phyloP scores from a whole-genome alignment of 2,113 vertebrate genomes.

The Spea multiplicata region DNA sequence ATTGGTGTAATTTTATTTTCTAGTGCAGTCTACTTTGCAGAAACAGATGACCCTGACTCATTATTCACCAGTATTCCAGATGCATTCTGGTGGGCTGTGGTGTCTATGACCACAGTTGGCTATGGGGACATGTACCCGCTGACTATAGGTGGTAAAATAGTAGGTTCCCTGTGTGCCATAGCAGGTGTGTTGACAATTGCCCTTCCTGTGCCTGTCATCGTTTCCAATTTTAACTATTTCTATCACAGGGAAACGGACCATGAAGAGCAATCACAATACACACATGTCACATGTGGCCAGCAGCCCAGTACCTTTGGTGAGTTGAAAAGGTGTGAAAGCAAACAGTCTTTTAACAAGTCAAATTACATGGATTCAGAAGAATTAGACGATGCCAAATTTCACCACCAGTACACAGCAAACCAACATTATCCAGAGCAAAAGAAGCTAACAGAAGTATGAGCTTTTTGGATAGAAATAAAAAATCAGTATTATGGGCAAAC shows the following conservation, averaged over 20 bases:
- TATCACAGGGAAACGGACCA: constrained; percentile 93
- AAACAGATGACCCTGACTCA: constrained; percentile 84
- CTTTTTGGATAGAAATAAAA: constrained; percentile 14
- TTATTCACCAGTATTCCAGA: constrained; percentile 90
- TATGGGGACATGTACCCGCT: constrained; percentile 96
- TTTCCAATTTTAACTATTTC: constrained; percentile 98
- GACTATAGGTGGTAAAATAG: constrained; percentile 93
- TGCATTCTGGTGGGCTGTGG: constrained; percentile 97
- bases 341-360: constrained; percentile 77
- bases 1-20: constrained; percentile 93
- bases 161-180: constrained; percentile 90
- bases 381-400: constrained; percentile 73
- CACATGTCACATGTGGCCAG: constrained; percentile 89
- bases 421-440: constrained; percentile 73
- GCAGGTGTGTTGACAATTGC: constrained; percentile 92
- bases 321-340: constrained; percentile 74
- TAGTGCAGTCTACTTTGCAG: constrained; percentile 94
- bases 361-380: constrained; percentile 79
- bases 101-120: constrained; percentile 94
- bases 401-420: constrained; percentile 79
- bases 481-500: background rate
- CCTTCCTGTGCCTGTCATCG: constrained; percentile 88
- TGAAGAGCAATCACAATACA: constrained; percentile 89
- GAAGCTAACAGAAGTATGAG: constrained; percentile 88
- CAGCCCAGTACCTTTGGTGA: constrained; percentile 72